Conservation (phyloP, 2,888 invertebrate genomes). For the Beris chalybata region DNA sequence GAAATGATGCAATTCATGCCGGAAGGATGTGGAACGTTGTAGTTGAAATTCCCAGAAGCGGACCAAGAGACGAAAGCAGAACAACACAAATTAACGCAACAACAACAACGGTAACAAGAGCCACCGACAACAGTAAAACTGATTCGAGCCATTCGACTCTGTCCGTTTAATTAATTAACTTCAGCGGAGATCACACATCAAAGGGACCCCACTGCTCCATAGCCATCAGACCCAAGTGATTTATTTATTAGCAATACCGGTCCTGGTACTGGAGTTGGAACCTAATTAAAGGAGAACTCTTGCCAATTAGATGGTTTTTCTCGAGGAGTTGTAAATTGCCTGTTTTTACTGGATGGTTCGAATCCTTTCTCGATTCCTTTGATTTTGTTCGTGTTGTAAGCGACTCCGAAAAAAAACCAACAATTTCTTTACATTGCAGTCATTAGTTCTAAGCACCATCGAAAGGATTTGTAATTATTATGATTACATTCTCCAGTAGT, state of each 20-base stretch:
- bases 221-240: constrained; percentile 36
- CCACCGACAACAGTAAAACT: constrained; percentile 20
- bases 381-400: too few relatives aligned
- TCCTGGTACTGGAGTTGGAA: constrained; percentile 31
- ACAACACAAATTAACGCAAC: constrained; percentile 33
- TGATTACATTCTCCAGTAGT: too few relatives aligned
- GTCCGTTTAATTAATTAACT: constrained; percentile 37
- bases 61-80: constrained; percentile 26
- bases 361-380: too few relatives aligned
- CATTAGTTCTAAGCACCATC: too few relatives aligned
- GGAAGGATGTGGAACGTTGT: constrained; percentile 6
- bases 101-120: constrained; percentile 7
- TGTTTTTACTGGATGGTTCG: too few relatives aligned
- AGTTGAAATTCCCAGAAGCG: constrained; percentile 23
- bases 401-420: too few relatives aligned
- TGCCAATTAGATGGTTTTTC: constrained; percentile 35
- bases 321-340: constrained; percentile 1
- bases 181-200: constrained; percentile 36
- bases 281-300: constrained; percentile 37
- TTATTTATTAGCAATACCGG: constrained; percentile 37
- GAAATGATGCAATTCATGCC: constrained; percentile 23
- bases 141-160: constrained; percentile 29
- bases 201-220: constrained; percentile 22
- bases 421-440: too few relatives aligned
- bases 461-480: too few relatives aligned